Evolutionary conservation across 2,888 invertebrate species (phyloP), one percentile per base, ranked within the genome.

Genomic region (Pyrgus malvae): DNA sequence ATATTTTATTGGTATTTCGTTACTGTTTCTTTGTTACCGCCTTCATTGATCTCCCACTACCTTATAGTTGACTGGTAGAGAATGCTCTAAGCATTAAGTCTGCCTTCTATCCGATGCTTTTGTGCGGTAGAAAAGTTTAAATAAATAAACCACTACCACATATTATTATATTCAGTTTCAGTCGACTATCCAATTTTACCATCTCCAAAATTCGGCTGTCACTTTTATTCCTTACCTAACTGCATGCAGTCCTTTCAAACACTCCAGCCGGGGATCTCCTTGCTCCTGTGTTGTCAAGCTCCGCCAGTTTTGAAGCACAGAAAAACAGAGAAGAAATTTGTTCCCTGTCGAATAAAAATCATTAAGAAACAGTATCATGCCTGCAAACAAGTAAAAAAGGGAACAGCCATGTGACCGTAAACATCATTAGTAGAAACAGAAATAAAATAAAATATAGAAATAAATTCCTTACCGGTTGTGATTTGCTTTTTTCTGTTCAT

Each of bases 271-370:
- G 25, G 46, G 23, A 35, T 46, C 46, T 2, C 23, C 23, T 2
- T 1, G 9, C 23, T 46, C 23, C 7, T 19, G 4, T 2, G 46
- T 7, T 3, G 12, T 11, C 46, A 46, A 16, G 12, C 17, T 23
- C 25, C 16, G 35, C 14, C 33, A 16, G n/a, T 37, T 46, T 35
- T 11, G 35, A 35, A 46, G 35, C 8, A 35, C 12, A 3, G 46
- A 46, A 11, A 46, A 46, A 35, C 46, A 23, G 7, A 35, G 25
- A 6, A 46, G 16, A 35, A 35, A 46, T 11, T 35, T 35, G 25
- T 46, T 23, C 5, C 46, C 46, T 46, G 7, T 35, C 8, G 17
- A 19, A 0, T 17, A n/a, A 2, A 9, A 33, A 14, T n/a, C n/a
- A 33, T 14, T 1, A 14, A 33, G 6, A 23, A 3, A 23, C 23